Conservation (phyloP, 2,113 vertebrate genomes). For the Pseudonaja textilis region DNA sequence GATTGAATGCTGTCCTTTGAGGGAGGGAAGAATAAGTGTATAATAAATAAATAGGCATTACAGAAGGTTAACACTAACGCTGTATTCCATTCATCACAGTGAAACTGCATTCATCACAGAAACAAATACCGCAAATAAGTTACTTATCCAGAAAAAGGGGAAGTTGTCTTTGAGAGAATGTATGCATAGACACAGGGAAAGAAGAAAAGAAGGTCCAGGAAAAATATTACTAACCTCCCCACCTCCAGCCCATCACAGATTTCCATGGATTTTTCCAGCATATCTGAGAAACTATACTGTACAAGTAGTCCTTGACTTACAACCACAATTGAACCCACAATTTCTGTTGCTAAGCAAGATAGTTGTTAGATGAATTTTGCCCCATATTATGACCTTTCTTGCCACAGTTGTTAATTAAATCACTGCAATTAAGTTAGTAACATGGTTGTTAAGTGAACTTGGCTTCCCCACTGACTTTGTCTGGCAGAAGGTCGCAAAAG, state of each 20-base stretch:
- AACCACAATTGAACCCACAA: not conserved
- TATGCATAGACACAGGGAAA: not conserved
- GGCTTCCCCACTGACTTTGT: not conserved
- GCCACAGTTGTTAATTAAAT: not conserved
- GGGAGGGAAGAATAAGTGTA: not conserved
- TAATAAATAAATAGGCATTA: not conserved
- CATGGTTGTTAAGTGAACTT: not conserved
- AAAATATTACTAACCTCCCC: not conserved
- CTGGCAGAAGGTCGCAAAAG: no score
- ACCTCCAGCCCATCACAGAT: not conserved
- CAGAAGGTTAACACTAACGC: not conserved
- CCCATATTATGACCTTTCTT: not conserved
- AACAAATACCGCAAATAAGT: not conserved
- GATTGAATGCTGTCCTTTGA: not conserved
- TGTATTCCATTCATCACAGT: not conserved
- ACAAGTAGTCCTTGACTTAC: not conserved
- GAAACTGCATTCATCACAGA: not conserved
- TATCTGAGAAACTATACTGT: not conserved
- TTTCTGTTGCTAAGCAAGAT: not conserved
- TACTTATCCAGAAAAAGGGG: not conserved
- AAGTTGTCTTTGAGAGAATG: not conserved
- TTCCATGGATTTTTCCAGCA: not conserved
- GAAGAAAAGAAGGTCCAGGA: not conserved
- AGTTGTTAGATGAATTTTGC: not conserved
- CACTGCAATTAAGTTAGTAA: not conserved